Conservation (phyloP, 2,888 invertebrate species). For the Nesidiocoris tenuis region DNA sequence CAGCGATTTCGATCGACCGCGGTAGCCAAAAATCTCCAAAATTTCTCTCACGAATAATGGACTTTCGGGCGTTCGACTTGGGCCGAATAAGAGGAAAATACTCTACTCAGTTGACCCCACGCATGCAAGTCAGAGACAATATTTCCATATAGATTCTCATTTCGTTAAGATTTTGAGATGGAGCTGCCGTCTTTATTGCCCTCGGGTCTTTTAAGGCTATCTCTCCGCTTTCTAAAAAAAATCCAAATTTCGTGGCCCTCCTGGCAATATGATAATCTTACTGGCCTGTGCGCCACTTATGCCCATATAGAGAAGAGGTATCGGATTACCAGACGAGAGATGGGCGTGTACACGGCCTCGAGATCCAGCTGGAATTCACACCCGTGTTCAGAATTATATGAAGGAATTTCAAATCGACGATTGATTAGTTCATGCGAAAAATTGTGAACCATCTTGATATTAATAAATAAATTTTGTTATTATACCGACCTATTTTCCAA, state of each 20-base stretch:
- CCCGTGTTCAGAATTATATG: too few relatives aligned
- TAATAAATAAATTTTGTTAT: too few relatives aligned
- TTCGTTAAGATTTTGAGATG: not conserved
- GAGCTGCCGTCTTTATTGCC: not conserved
- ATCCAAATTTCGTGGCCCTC: not conserved
- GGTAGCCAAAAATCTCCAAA: too few relatives aligned
- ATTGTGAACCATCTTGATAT: too few relatives aligned
- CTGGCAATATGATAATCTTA: not conserved
- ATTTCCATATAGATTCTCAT: not conserved
- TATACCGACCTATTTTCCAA: too few relatives aligned
- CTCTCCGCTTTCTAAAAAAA: not conserved
- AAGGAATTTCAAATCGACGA: too few relatives aligned
- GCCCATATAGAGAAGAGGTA: not conserved
- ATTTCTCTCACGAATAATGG: too few relatives aligned
- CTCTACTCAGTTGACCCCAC: not conserved
- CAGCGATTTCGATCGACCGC: too few relatives aligned
- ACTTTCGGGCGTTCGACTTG: too few relatives aligned
- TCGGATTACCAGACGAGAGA: not conserved
- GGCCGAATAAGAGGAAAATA: not conserved
- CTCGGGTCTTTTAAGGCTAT: not conserved
- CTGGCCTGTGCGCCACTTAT: not conserved
- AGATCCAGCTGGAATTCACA: not conserved
- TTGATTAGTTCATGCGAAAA: too few relatives aligned
- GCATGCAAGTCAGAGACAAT: not conserved
- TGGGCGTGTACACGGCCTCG: not conserved